These are phyloP conservation scores for Dinoponera quadriceps DNA, from an alignment of 1,140 invertebrate species.

Conservation along the genomic window DNA sequence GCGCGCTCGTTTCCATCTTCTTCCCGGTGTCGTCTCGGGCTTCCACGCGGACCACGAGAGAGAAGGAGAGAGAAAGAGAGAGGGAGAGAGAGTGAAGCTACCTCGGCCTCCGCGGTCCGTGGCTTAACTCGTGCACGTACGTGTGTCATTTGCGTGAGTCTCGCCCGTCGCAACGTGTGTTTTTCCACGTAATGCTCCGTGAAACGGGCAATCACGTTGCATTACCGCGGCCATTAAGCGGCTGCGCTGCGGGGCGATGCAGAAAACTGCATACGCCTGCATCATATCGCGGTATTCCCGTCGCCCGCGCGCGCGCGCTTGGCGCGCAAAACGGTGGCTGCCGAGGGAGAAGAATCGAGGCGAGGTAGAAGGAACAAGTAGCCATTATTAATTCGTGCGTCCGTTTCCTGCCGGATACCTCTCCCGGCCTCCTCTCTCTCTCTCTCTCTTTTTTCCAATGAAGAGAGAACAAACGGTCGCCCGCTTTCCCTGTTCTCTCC, in stretches of 20 bases:
- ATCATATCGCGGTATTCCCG: slow-evolving; percentile 25
- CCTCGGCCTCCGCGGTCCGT: slow-evolving; percentile 29
- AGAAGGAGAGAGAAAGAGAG: no score
- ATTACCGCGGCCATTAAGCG: slow-evolving; percentile 69
- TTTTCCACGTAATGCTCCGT: slow-evolving; percentile 78
- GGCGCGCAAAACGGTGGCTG: slow-evolving; percentile 54
- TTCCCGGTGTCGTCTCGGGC: background rate
- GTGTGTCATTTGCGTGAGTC: slow-evolving; percentile 68
- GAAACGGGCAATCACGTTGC: slow-evolving; percentile 77
- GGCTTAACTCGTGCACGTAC: slow-evolving; percentile 59
- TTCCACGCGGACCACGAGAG: slow-evolving; percentile 25
- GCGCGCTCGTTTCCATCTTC: slow-evolving; percentile 33
- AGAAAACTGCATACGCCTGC: slow-evolving; percentile 50
- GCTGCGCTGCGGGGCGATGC: slow-evolving; percentile 69
- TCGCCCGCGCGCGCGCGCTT: background rate
- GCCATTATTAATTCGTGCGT: slow-evolving; percentile 62
- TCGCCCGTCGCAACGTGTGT: slow-evolving; percentile 63
- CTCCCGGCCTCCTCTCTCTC: slow-evolving; percentile 24
- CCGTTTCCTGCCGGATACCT: slow-evolving; percentile 38
- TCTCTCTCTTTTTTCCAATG: slow-evolving; percentile 4
- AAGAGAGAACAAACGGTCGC: slow-evolving; percentile 40
- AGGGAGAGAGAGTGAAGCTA: background rate
- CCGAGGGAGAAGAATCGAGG: slow-evolving; percentile 33
- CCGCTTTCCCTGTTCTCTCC: background rate
- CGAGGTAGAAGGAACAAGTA: slow-evolving; percentile 46